A percentile compares a stretch with the other conserved stretches of the same genome.
Evolutionary conservation across 1,140 invertebrate genomes (phyloP).

Genomic region (Bicyclus anynana): DNA sequence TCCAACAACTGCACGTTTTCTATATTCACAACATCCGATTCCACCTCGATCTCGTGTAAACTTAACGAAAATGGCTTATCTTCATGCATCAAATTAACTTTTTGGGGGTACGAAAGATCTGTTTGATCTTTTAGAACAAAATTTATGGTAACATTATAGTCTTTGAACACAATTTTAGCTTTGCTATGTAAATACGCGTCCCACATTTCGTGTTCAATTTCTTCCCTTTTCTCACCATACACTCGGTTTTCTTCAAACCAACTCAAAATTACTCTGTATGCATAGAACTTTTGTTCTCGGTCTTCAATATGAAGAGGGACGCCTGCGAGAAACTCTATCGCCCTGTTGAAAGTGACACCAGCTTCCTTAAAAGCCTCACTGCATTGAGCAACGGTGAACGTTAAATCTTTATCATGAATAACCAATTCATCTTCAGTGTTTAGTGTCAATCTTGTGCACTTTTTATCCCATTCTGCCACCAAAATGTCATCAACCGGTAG

Average conservation of each 20-base stretch:
- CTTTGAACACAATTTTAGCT: conserved; percentile 44
- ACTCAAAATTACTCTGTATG: conserved; percentile 75
- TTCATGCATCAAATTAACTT: conserved; percentile 39
- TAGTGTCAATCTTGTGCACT: conserved; percentile 2
- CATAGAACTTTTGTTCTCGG: conserved; percentile 70
- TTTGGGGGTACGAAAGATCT: conserved; percentile 36
- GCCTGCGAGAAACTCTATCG: conserved; percentile 77
- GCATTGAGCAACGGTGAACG: conserved; percentile 78
- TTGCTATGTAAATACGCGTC: conserved; percentile 58
- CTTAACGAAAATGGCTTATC: conserved; percentile 54
- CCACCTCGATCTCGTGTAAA: conserved; percentile 65
- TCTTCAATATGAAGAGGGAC: conserved; percentile 71
- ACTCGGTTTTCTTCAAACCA: conserved; percentile 75
- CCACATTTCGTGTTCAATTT: conserved; percentile 78
- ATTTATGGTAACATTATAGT: conserved; percentile 53
- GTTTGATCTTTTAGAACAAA: conserved; percentile 59
- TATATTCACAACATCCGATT: conserved; percentile 67
- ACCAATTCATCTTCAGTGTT: conserved; percentile 41
- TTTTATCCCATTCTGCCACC: conserved; percentile 69
- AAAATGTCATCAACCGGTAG: conserved; percentile 74
- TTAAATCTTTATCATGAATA: conserved; percentile 55
- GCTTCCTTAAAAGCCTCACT: conserved; percentile 78
- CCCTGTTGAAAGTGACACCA: conserved; percentile 72
- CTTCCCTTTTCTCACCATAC: conserved; percentile 56
- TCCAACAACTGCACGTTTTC: conserved; percentile 53